Percentiles rank a stretch among this genome's conserved stretches.
Evolutionary conservation across 2,888 invertebrate genomes (phyloP).

Genomic region (Ctenicera cuprea): DNA sequence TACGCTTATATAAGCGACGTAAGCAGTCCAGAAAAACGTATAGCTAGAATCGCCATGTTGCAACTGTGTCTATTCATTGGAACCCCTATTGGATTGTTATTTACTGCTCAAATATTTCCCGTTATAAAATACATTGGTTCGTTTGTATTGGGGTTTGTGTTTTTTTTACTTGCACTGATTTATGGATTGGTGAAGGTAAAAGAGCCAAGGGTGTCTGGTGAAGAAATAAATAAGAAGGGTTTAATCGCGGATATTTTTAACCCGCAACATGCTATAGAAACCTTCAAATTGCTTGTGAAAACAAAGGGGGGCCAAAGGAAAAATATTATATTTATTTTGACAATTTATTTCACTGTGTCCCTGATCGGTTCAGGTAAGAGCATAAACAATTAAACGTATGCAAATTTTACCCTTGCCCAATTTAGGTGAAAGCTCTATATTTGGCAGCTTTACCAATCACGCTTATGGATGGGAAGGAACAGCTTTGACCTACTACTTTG

Average conservation of each 20-base stretch:
- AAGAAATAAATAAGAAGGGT: constrained; percentile 42
- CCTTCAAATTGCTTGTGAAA: constrained; percentile 65
- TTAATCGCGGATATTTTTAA: constrained; percentile 66
- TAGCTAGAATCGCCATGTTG: constrained; percentile 78
- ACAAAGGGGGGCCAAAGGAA: constrained; percentile 61
- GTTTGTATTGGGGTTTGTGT: constrained; percentile 61
- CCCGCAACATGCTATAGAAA: constrained; percentile 66
- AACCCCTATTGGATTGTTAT: constrained; percentile 61
- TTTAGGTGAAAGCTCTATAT: constrained; percentile 8
- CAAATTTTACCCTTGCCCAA: no score
- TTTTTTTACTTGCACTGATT: constrained; percentile 59
- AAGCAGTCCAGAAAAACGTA: constrained; percentile 75
- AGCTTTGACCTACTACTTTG: background rate
- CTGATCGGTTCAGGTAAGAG: constrained; percentile 31
- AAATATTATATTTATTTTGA: constrained; percentile 63
- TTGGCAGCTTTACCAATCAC: constrained; percentile 17
- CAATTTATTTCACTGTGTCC: constrained; percentile 48
- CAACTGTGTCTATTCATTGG: constrained; percentile 66
- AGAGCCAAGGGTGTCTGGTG: constrained; percentile 28
- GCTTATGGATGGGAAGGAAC: constrained; percentile 25
- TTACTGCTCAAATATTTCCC: constrained; percentile 65
- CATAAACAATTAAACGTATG: no score
- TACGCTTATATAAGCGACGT: constrained; percentile 71
- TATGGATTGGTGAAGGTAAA: constrained; percentile 24
- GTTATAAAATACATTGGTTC: constrained; percentile 65